Percentiles rank a stretch among this genome's conserved stretches.
Evolutionary conservation across 2,888 invertebrate species (phyloP).

Genomic region (Amitus sp.): DNA sequence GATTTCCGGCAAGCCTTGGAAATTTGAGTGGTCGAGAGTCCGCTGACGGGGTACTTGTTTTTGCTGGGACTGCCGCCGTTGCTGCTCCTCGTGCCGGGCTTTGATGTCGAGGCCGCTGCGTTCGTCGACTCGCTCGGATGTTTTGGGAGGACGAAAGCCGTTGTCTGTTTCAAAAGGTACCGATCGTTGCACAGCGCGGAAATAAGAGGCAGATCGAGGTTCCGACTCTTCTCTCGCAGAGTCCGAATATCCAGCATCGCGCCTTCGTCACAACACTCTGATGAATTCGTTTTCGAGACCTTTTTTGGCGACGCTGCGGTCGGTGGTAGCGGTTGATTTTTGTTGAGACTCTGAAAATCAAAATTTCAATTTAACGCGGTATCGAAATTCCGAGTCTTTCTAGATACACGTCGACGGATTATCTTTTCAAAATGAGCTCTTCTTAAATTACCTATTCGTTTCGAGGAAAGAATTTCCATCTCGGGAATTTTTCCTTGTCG

Average conservation of each 20-base stretch:
- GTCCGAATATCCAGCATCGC: slow-evolving; percentile 80
- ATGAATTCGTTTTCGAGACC: slow-evolving; percentile 17
- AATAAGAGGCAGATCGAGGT: slow-evolving; percentile 90
- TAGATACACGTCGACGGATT: too few species aligned
- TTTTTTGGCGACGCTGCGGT: slow-evolving; percentile 45
- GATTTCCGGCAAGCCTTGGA: slow-evolving; percentile 71
- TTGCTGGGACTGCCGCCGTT: slow-evolving; percentile 67
- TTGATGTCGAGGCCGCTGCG: slow-evolving; percentile 42
- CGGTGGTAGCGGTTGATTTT: slow-evolving; percentile 58
- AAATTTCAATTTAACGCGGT: not conserved
- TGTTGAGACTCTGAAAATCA: slow-evolving; percentile 55
- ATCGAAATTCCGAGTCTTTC: not conserved
- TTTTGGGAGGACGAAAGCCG: slow-evolving; percentile 84
- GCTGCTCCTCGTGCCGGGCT: slow-evolving; percentile 44
- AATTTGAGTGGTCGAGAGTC: slow-evolving; percentile 71
- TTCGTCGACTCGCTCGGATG: slow-evolving; percentile 65
- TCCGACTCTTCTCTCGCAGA: slow-evolving; percentile 87
- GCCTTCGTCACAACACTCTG: slow-evolving; percentile 29
- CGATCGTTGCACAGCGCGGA: slow-evolving; percentile 94
- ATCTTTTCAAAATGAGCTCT: too few species aligned
- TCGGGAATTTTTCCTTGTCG: too few species aligned
- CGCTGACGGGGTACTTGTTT: slow-evolving; percentile 76
- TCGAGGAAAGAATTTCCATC: too few species aligned
- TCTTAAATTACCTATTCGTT: too few species aligned
- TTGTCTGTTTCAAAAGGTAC: slow-evolving; percentile 87